A percentile compares a stretch with the other conserved stretches of the same genome.
phyloP scores from a whole-genome alignment of 2,888 invertebrate species.

The Callimorpha dominula region DNA sequence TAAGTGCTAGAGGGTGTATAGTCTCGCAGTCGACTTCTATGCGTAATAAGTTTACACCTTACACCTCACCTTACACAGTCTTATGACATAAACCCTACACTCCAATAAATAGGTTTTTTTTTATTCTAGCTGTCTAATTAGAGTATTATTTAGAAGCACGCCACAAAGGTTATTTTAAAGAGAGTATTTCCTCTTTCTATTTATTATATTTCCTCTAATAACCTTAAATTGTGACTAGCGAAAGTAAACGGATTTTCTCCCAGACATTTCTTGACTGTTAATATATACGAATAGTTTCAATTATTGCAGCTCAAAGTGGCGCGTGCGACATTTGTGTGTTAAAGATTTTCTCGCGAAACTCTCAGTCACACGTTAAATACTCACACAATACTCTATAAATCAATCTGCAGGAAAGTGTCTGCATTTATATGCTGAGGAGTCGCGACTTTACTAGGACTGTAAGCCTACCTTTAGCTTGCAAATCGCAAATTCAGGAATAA shows the following conservation, averaged over 20 bases:
- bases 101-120: too few relatives aligned
- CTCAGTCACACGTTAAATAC: slow-evolving; percentile 44
- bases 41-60: too few relatives aligned
- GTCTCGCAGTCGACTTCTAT: background rate
- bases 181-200: too few relatives aligned
- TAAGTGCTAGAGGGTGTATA: background rate
- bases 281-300: slow-evolving; percentile 35
- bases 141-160: too few relatives aligned
- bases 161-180: too few relatives aligned
- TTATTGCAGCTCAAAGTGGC: slow-evolving; percentile 43
- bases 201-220: too few relatives aligned
- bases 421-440: slow-evolving; percentile 15
- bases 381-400: slow-evolving; percentile 42
- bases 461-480: background rate
- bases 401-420: slow-evolving; percentile 39
- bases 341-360: slow-evolving; percentile 29
- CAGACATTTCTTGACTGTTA: slow-evolving; percentile 15
- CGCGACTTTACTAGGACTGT: background rate
- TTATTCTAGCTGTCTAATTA: too few relatives aligned
- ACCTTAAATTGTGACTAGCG: slow-evolving; percentile 28
- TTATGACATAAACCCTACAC: too few relatives aligned
- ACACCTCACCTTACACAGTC: too few relatives aligned
- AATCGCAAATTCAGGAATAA: background rate
- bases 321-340: slow-evolving; percentile 46
- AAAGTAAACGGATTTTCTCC: slow-evolving; percentile 47